Evolutionary conservation across 2,113 vertebrate species (phyloP).

Genomic region (Pachypanchax playfairii): DNA sequence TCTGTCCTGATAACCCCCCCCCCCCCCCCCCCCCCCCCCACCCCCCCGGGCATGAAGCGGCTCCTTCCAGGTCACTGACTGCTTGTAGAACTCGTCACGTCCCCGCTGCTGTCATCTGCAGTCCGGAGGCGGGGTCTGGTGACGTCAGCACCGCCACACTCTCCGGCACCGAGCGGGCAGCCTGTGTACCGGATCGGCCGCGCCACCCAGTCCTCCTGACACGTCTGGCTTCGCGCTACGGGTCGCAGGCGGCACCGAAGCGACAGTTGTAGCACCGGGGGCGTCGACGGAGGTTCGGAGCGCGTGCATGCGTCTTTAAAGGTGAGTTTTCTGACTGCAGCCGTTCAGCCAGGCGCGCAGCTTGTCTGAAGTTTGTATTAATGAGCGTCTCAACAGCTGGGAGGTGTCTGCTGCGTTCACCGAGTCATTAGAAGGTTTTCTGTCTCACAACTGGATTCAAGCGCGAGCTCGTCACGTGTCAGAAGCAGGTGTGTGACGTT

Average conservation of each 20-base stretch:
- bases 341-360: conserved; percentile 1
- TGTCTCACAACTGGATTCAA: conserved; percentile 1
- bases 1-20: no score
- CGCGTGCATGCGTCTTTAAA: conserved; percentile 10
- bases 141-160: conserved; percentile 65
- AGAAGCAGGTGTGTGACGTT: no score
- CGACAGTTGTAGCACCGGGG: conserved; percentile 2
- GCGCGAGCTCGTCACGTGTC: no score
- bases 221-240: background rate
- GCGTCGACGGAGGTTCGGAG: background rate
- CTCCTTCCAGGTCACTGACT: no score
- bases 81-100: background rate
- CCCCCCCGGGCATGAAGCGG: no score
- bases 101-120: background rate
- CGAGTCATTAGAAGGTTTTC: no score
- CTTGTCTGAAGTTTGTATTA: no score
- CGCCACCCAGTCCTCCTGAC: conserved; percentile 45
- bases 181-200: conserved; percentile 55
- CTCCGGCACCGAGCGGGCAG: conserved; percentile 51
- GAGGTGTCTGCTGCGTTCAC: background rate
- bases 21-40: no score
- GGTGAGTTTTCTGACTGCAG: conserved; percentile 64
- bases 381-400: background rate
- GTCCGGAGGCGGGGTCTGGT: conserved; percentile 64
- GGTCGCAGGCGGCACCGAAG: background rate